Conservation (phyloP, 2,113 vertebrate species). For the Aphyosemion australe region DNA sequence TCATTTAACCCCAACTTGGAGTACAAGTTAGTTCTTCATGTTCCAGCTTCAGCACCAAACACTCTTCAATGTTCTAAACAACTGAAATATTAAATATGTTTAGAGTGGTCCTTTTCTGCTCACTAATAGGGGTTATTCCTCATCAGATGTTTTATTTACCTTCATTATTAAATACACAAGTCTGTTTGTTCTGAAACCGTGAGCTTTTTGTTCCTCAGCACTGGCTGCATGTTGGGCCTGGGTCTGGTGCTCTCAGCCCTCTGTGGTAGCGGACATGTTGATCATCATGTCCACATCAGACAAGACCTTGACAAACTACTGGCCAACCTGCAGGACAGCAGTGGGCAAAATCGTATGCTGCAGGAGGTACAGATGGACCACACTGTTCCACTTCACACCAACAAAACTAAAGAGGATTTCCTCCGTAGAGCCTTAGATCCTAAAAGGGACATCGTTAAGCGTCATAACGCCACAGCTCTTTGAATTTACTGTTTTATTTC, state of each 20-base stretch:
- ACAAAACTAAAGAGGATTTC: too few species aligned
- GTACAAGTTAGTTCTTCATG: constrained; percentile 84
- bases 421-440: too few species aligned
- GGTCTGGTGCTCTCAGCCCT: constrained; percentile 87
- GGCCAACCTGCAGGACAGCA: constrained; percentile 78
- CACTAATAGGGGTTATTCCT: too few species aligned
- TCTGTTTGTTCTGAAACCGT: too few species aligned
- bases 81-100: neutral
- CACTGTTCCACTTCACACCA: neutral
- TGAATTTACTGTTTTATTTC: too few species aligned
- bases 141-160: too few species aligned
- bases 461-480: too few species aligned
- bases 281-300: constrained; percentile 72
- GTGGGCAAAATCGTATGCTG: constrained; percentile 81
- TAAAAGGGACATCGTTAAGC: too few species aligned
- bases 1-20: constrained; percentile 88
- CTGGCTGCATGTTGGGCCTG: constrained; percentile 85
- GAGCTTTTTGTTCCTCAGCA: constrained; percentile 29
- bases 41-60: neutral
- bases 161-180: neutral
- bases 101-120: too few species aligned
- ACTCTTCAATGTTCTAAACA: neutral
- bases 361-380: constrained; percentile 85
- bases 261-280: constrained; percentile 81
- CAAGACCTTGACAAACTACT: constrained; percentile 80